Conservation (phyloP, 2,113 vertebrate genomes). For the Lathamus discolor region DNA sequence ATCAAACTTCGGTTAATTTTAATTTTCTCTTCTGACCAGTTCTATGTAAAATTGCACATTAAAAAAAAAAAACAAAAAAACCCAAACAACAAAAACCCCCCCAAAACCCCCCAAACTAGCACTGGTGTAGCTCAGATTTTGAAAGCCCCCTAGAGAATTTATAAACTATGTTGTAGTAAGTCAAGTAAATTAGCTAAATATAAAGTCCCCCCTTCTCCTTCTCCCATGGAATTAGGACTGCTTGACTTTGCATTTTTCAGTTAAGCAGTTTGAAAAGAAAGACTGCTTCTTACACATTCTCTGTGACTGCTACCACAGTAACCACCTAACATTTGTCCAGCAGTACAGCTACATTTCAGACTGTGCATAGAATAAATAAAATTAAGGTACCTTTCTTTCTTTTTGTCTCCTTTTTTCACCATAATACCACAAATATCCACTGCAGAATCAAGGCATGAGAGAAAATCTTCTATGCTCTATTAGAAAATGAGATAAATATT, state of each 20-base stretch:
- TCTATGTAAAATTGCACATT: neutral
- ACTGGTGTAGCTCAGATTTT: neutral
- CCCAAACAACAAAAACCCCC: too few relatives aligned
- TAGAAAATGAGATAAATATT: neutral
- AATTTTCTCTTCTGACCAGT: neutral
- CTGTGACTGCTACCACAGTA: neutral
- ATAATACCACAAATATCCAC: conserved; percentile 90
- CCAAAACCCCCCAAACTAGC: neutral
- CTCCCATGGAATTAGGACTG: neutral
- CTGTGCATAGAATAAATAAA: neutral
- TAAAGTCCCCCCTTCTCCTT: neutral
- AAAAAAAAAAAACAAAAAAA: neutral
- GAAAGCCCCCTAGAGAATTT: neutral
- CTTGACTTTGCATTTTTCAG: neutral
- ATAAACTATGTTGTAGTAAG: neutral
- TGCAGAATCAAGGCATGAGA: conserved; percentile 82
- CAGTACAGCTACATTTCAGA: neutral
- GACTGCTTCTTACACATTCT: neutral
- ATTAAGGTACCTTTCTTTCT: conserved; percentile 87
- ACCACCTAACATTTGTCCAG: neutral
- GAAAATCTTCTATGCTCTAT: conserved; percentile 91
- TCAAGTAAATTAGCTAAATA: neutral
- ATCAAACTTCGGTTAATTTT: neutral
- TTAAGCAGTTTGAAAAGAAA: neutral
- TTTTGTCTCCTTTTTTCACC: conserved; percentile 94